These are phyloP conservation scores for Saguinus midas DNA, from an alignment of 2,113 vertebrate species.

Conservation along the genomic window DNA sequence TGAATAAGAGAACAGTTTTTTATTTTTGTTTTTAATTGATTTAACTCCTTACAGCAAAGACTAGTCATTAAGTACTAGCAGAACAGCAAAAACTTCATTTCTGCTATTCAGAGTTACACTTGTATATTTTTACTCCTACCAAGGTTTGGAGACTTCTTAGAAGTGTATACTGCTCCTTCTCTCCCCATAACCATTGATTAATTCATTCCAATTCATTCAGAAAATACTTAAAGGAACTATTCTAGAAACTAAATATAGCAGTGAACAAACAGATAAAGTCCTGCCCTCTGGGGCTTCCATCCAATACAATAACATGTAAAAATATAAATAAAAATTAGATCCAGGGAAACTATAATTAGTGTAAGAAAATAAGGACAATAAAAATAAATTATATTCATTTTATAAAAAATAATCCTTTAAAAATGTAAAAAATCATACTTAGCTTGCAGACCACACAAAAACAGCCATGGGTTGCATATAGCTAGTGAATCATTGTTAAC, in stretches of 20 bases:
- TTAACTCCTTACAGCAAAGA: slow-evolving; percentile 14
- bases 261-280: background rate
- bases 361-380: background rate
- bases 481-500: background rate
- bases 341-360: background rate
- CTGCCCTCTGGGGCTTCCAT: background rate
- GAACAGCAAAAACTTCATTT: background rate
- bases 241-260: background rate
- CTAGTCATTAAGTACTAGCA: background rate
- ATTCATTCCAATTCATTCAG: slow-evolving; percentile 12
- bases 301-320: slow-evolving; percentile 9
- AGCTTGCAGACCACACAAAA: background rate
- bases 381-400: background rate
- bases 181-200: background rate
- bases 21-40: background rate
- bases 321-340: slow-evolving; percentile 23
- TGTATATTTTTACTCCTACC: background rate
- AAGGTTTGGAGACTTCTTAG: background rate
- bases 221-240: background rate
- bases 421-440: background rate
- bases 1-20: slow-evolving; percentile 9
- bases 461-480: background rate
- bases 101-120: background rate
- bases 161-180: background rate
- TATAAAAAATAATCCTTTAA: background rate